Base-by-base conservation (phyloP, 2,888 invertebrate species). In the Rhynchonema sp. region DNA sequence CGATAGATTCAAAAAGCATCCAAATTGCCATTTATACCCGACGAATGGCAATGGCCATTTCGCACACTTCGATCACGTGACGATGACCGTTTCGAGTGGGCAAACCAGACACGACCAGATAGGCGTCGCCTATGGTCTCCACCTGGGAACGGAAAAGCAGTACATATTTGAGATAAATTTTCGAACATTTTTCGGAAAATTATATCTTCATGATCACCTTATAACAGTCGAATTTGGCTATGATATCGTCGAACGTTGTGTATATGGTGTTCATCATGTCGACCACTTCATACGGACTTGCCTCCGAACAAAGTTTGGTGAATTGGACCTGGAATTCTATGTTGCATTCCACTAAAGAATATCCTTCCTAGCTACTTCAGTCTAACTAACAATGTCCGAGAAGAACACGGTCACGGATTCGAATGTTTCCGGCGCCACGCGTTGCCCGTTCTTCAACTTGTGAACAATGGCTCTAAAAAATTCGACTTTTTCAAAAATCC, bases 41-140 rank as follows among this genome's bases (percentile, higher is more conserved):
- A 26, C 62, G 63, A 13, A 66, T 53, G 52, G 64, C 62, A 30
- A 66, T 22, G 1, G 66, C 60, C 30, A 66, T 64, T 23, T 53
- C 58, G 20, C 62, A 62, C 20, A 67, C 60, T 59, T 66, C 64
- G 27, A 60, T 46, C 28, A 66, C 46, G 60, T 67, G 66, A 17
- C 57, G 49, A n/a, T 53, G 22, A 29, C 63, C 61, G 6, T 59
- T 54, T 59, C 64, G 58, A 56, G 64, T 63, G 2, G 65, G 65
- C 23, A 67, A 63, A 46, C 66, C 66, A 56, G 66, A 65, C 27
- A 64, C 62, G 22, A 66, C 60, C 53, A 66, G 59, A 53, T 67
- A 67, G 0, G 65, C 64, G 56, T 66, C 65, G 28, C 66, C 66
- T 20, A 67, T 65, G 26, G 65, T 67, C 58, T 67, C 66, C 17